Percentiles rank a stretch among this genome's conserved stretches.
Evolutionary conservation across 2,113 vertebrate genomes (phyloP).

Genomic region (Anhinga rufa): DNA sequence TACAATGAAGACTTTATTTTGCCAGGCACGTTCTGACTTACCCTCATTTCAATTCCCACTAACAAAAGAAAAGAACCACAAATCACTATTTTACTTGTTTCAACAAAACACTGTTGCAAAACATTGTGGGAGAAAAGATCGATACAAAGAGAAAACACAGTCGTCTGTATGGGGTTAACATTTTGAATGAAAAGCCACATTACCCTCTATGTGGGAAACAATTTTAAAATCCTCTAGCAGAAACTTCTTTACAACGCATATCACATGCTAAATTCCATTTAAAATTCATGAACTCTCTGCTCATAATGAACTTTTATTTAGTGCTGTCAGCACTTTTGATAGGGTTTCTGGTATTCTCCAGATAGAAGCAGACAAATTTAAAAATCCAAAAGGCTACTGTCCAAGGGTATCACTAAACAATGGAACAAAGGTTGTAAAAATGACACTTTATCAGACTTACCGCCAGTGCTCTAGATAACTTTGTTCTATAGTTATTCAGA

Average conservation of each 20-base stretch:
- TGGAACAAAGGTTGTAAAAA: background rate
- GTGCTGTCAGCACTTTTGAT: background rate
- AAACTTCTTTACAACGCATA: background rate
- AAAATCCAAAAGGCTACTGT: background rate
- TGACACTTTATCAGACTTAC: conserved; percentile 74
- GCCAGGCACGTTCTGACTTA: background rate
- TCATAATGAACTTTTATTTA: background rate
- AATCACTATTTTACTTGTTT: background rate
- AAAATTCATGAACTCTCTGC: background rate
- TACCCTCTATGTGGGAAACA: background rate
- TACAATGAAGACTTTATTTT: background rate
- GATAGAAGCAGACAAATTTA: background rate
- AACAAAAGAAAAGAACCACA: background rate
- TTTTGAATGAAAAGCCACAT: background rate
- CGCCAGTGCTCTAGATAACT: conserved; percentile 91
- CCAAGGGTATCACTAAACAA: background rate
- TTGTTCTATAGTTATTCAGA: conserved; percentile 88
- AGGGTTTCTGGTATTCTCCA: background rate
- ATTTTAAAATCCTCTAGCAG: background rate
- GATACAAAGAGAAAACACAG: background rate
- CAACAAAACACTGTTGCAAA: background rate
- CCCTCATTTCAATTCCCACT: background rate
- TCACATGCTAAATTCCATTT: background rate
- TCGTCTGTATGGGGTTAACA: background rate
- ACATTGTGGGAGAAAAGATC: background rate